Evolutionary conservation across 2,113 vertebrate species (phyloP).

Genomic region (Hippopotamus amphibius): DNA sequence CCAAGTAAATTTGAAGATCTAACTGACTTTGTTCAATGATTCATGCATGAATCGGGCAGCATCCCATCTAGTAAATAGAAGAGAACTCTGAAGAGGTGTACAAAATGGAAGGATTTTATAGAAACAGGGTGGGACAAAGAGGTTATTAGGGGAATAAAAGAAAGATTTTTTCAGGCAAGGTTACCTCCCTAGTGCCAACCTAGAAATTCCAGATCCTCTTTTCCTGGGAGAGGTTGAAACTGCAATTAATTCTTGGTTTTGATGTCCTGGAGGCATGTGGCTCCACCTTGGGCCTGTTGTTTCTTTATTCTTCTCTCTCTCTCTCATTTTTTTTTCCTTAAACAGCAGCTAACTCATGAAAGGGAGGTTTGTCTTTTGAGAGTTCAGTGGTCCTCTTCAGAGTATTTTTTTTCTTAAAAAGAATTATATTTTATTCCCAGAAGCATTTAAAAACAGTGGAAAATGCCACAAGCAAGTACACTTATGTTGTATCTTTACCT

Average conservation of each 20-base stretch:
- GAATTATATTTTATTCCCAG: background rate
- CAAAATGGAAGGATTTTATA: background rate
- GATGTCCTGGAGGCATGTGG: background rate
- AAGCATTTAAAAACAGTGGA: background rate
- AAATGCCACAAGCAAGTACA: background rate
- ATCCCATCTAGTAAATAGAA: background rate
- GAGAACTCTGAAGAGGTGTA: background rate
- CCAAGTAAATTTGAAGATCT: background rate
- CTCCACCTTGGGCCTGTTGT: background rate
- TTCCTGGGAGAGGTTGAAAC: background rate
- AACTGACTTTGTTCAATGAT: background rate
- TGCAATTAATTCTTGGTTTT: background rate
- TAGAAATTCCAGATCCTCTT: background rate
- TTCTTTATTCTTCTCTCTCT: background rate
- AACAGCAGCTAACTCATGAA: background rate
- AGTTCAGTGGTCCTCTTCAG: slow-evolving; percentile 2
- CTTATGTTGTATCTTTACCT: background rate
- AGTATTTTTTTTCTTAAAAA: slow-evolving; percentile 24
- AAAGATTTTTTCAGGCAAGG: background rate
- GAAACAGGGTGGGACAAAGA: background rate
- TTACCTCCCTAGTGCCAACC: background rate
- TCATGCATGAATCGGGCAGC: background rate
- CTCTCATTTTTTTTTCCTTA: no score
- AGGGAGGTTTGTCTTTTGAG: slow-evolving; percentile 2
- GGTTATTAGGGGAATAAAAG: background rate